phyloP scores from a whole-genome alignment of 2,113 vertebrate species.

The Columbina picui region DNA sequence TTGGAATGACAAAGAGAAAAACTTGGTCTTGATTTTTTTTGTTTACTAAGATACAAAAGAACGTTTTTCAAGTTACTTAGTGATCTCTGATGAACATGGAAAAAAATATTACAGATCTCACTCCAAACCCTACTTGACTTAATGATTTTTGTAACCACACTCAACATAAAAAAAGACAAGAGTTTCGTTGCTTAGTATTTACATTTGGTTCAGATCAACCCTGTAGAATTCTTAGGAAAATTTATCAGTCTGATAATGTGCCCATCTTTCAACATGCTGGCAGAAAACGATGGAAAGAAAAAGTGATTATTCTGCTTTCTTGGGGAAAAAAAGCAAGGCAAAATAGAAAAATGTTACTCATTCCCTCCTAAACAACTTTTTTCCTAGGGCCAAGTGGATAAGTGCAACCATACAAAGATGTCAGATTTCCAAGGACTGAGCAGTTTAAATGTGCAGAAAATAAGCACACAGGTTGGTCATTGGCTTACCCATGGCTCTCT shows the following conservation, averaged over 20 bases:
- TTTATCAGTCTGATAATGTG: conserved; percentile 23
- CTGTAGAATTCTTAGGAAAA: conserved; percentile 18
- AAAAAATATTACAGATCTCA: conserved; percentile 51
- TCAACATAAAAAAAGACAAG: neutral
- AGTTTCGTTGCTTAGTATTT: neutral
- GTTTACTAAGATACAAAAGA: conserved; percentile 6
- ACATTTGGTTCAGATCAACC: conserved; percentile 47
- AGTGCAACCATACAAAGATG: neutral
- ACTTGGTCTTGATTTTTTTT: neutral
- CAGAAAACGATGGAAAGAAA: neutral
- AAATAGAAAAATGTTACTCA: neutral
- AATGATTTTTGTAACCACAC: neutral
- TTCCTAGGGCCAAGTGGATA: neutral
- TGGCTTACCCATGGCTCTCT: neutral
- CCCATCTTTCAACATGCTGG: conserved; percentile 10
- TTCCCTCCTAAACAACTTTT: neutral
- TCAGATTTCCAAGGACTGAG: neutral
- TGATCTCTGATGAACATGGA: neutral
- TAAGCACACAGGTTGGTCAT: neutral
- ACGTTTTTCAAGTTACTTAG: conserved; percentile 1
- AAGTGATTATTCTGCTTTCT: neutral
- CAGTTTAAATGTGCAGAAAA: neutral
- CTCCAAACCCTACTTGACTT: conserved; percentile 5
- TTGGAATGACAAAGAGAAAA: conserved; percentile 6
- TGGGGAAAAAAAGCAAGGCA: neutral